phyloP scores from a whole-genome alignment of 2,113 vertebrate genomes.

The Dicerorhinus sumatrensis region DNA sequence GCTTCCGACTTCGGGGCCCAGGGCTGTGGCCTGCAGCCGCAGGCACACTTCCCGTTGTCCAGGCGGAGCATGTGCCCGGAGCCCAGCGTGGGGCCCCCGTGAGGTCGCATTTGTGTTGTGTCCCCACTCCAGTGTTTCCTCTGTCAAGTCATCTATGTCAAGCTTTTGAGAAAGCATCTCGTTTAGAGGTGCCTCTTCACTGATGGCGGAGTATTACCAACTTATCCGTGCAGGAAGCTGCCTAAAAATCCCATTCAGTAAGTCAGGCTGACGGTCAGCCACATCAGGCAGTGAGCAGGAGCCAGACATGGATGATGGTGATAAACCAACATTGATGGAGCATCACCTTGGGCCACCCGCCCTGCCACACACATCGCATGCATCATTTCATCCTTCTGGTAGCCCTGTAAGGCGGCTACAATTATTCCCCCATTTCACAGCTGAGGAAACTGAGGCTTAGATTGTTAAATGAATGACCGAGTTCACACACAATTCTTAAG shows the following conservation, averaged over 20 bases:
- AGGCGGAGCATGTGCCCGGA: slow-evolving; percentile 13
- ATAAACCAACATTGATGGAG: background rate
- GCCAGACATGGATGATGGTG: background rate
- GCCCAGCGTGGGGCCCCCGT: background rate
- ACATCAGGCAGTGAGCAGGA: background rate
- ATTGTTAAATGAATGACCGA: too few relatives aligned
- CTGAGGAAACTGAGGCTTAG: background rate
- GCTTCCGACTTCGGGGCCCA: background rate
- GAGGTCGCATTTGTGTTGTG: slow-evolving; percentile 59
- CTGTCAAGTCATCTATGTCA: background rate
- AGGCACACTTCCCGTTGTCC: background rate
- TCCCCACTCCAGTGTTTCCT: slow-evolving; percentile 50
- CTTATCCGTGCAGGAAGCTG: too few relatives aligned
- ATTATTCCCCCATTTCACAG: background rate
- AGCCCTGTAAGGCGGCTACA: background rate
- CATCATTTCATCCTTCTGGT: accelerated
- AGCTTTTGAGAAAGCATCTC: background rate
- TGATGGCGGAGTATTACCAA: background rate
- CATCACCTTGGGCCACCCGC: accelerated
- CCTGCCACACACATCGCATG: accelerated
- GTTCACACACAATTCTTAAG: background rate
- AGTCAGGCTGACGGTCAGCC: background rate
- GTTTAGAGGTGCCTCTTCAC: background rate
- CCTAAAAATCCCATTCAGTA: background rate
- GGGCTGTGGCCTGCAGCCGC: background rate